Evolutionary conservation across 2,113 vertebrate species (phyloP).

Genomic region (Coryphaenoides rupestris): DNA sequence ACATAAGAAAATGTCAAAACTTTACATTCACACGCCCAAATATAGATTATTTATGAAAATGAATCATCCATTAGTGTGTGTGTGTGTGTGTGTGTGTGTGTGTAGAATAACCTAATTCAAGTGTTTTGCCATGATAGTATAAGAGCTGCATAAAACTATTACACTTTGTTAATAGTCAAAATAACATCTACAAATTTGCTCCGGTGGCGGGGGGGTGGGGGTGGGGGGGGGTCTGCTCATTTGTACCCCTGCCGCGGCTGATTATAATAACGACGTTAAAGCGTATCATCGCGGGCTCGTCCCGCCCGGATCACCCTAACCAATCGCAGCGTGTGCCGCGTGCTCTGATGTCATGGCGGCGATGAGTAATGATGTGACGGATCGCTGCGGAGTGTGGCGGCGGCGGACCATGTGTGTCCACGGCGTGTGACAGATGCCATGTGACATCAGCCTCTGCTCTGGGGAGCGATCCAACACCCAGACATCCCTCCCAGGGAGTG

Average conservation of each 20-base stretch:
- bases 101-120: neutral
- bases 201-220: too few relatives aligned
- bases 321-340: conserved; percentile 1
- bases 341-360: conserved; percentile 45
- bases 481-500: neutral
- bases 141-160: too few relatives aligned
- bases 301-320: neutral
- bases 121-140: too few relatives aligned
- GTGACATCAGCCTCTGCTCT: conserved; percentile 38
- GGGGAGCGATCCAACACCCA: neutral
- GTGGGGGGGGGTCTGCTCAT: neutral
- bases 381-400: conserved; percentile 13
- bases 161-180: too few relatives aligned
- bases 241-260: neutral
- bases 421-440: conserved; percentile 31
- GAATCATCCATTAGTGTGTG: too few relatives aligned
- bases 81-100: conserved; percentile 12
- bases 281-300: too few relatives aligned
- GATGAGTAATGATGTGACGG: conserved; percentile 44
- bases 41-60: too few relatives aligned
- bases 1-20: too few relatives aligned
- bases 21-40: too few relatives aligned
- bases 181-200: conserved; percentile 11
- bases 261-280: neutral
- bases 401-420: conserved; percentile 8